Evolutionary conservation across 2,888 invertebrate species (phyloP).

Genomic region (Geophilus truncorum): DNA sequence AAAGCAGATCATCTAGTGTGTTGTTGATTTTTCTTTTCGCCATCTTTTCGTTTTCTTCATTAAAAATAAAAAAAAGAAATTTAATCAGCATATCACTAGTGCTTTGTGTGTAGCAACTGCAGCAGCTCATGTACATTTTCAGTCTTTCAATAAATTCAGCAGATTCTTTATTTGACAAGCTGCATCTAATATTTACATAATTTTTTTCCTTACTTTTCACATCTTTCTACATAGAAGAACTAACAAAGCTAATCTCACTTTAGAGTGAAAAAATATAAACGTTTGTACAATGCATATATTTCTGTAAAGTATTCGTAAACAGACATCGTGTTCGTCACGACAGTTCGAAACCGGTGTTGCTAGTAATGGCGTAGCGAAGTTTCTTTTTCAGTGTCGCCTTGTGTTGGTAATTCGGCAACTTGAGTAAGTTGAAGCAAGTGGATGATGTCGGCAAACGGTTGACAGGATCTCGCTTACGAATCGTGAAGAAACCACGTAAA

Average conservation of each 20-base stretch:
- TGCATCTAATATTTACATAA: too few relatives aligned
- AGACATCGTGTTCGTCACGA: slow-evolving; percentile 57
- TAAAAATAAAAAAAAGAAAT: neutral
- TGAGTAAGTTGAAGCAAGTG: slow-evolving; percentile 96
- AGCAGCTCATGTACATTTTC: slow-evolving; percentile 27
- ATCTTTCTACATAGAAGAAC: neutral
- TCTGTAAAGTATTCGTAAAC: neutral
- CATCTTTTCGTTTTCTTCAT: neutral
- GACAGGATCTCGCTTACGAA: slow-evolving; percentile 87
- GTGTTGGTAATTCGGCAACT: slow-evolving; percentile 96
- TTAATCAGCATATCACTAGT: slow-evolving; percentile 9
- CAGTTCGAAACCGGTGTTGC: slow-evolving; percentile 98
- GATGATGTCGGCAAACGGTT: slow-evolving; percentile 97
- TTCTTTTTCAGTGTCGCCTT: slow-evolving; percentile 92
- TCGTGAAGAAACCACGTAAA: slow-evolving; percentile 95
- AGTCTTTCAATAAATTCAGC: slow-evolving; percentile 23
- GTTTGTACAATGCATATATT: neutral
- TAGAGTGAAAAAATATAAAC: neutral
- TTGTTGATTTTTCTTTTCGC: neutral
- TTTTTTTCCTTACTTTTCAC: too few relatives aligned
- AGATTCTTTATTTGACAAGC: slow-evolving; percentile 18
- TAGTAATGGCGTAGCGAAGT: slow-evolving; percentile 91
- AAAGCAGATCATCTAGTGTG: neutral
- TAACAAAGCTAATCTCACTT: neutral
- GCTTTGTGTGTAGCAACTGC: slow-evolving; percentile 6